These are phyloP conservation scores for Caerostris extrusa DNA, from an alignment of 1,140 invertebrate species.

Conservation along the genomic window DNA sequence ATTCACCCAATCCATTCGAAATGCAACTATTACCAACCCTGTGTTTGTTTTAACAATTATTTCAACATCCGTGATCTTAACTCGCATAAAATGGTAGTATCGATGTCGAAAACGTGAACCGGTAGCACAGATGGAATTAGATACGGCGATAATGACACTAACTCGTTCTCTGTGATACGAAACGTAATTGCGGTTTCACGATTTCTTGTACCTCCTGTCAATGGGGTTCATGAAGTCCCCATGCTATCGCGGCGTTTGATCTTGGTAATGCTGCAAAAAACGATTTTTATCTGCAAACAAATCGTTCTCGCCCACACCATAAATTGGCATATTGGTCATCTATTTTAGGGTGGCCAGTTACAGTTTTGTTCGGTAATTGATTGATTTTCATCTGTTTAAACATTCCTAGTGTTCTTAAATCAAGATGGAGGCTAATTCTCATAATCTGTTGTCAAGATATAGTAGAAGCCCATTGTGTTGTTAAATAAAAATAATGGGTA, in stretches of 20 bases:
- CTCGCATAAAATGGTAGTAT: background rate
- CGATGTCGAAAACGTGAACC: conserved; percentile 17
- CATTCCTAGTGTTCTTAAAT: background rate
- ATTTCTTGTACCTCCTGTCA: background rate
- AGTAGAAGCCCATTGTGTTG: background rate
- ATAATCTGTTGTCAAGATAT: background rate
- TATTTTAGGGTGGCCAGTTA: background rate
- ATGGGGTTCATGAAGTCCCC: background rate
- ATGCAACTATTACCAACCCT: background rate
- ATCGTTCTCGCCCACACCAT: background rate
- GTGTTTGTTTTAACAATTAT: background rate
- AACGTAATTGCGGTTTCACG: conserved; percentile 3
- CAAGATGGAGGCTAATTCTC: background rate
- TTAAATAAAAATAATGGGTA: no score
- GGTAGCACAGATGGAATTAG: background rate
- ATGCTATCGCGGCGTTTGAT: background rate
- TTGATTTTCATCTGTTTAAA: background rate
- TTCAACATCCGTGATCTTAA: background rate
- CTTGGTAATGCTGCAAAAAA: background rate
- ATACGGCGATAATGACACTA: background rate
- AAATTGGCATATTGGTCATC: background rate
- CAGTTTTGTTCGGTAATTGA: background rate
- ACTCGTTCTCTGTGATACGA: background rate
- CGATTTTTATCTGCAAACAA: background rate
- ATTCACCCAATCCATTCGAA: background rate